Conservation (phyloP, 2,113 vertebrate genomes). For the Actenoides lindsayi region DNA sequence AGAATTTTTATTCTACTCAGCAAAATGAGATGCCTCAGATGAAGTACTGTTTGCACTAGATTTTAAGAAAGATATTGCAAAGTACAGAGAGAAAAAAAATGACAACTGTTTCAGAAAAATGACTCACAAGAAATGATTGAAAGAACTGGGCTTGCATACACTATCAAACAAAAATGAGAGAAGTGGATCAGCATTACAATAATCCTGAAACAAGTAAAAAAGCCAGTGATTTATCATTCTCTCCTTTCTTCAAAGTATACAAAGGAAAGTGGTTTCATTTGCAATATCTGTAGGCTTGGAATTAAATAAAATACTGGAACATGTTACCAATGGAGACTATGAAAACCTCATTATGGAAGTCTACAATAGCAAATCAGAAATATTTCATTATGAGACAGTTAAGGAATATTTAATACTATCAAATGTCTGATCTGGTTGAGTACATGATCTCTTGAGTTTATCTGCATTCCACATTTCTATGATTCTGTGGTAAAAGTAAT, state of each 20-base stretch:
- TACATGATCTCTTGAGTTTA: background rate
- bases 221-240: background rate
- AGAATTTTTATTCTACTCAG: background rate
- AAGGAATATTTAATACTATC: background rate
- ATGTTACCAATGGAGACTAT: background rate
- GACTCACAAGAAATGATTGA: background rate
- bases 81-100: background rate
- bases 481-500: background rate
- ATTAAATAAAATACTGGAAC: background rate
- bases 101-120: background rate
- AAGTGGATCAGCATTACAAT: background rate
- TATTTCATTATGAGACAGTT: background rate
- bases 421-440: background rate
- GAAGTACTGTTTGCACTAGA: background rate
- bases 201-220: slow-evolving; percentile 15
- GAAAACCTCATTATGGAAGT: background rate
- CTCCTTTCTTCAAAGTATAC: background rate
- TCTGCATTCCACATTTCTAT: background rate
- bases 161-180: background rate
- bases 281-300: background rate
- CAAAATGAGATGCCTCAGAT: background rate
- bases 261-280: background rate
- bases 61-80: slow-evolving; percentile 18
- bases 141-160: background rate
- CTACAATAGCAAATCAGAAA: background rate